Base-by-base conservation (phyloP, 2,888 invertebrate species). In the Octonoba sinensis region DNA sequence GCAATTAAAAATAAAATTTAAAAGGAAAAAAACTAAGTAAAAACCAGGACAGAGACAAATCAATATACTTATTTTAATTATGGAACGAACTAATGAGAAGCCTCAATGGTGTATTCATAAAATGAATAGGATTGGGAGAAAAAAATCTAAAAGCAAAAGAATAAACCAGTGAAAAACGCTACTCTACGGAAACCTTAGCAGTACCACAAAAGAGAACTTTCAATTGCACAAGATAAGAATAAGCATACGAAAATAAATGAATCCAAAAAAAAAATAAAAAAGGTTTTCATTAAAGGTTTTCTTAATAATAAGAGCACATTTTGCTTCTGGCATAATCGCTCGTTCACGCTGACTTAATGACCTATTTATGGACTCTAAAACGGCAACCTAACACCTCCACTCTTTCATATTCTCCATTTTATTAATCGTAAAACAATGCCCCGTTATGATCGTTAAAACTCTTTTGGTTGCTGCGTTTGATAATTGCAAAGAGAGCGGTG, bases 401-500 rank as follows among this genome's bases (percentile, higher is more conserved):
- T 36, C 36, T 36, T 36, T 36, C 36, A 36, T 36, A 36, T 62
- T 77, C 70, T 69, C 54, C 70, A 69, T 64, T 70, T 77, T 77
- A 77, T 77, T 77, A 77, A 77, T 77, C 76, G 76, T 77, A 77
- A 77, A 77, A 77, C 70, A 77, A 77, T 77, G 70, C 70, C 70
- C 76, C 62, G 69, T 62, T 70, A 77, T 77, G 76, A 70, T 70
- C 76, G 54, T 77, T 70, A 77, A 77, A 77, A 77, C 64, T 69
- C 69, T 62, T 24, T 60, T 64, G 36, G 69, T 64, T 62, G 56
- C 49, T 64, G 69, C 60, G 54, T 69, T 77, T 77, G 69, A 70
- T 77, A 77, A 77, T 69, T 77, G 75, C 36, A 11, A 36, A 36
- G 36, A 36, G 36, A 36, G 36, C 11, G 36, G 36, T 36, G 36